A percentile compares a stretch with the other conserved stretches of the same genome.
These are phyloP conservation scores for Hydractinia echinata DNA, from an alignment of 30 jellyfish, hydroid and myxozoan species.

Conservation along the genomic window DNA sequence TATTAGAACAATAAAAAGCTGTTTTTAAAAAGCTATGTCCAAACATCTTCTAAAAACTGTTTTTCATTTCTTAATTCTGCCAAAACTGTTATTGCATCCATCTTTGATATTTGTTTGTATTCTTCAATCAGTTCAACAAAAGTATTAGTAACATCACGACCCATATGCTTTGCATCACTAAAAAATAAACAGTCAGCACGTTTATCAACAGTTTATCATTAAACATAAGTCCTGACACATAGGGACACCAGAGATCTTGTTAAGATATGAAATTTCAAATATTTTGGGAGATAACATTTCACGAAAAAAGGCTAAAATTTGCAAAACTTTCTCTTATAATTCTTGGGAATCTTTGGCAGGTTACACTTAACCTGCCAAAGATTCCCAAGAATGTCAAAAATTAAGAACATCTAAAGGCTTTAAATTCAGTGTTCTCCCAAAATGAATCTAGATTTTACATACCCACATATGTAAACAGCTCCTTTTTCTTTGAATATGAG, in stretches of 20 bases:
- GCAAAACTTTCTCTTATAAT: background rate
- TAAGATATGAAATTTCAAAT: background rate
- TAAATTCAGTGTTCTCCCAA: too few relatives aligned
- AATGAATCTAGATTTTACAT: background rate
- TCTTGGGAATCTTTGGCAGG: too few relatives aligned
- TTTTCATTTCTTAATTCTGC: conserved; percentile 46
- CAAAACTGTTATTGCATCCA: conserved; percentile 52
- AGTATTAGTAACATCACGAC: conserved; percentile 65
- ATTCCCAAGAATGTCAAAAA: too few relatives aligned
- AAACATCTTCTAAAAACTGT: conserved; percentile 79
- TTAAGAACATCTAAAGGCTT: too few relatives aligned
- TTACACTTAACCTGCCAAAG: background rate
- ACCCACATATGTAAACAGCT: conserved; percentile 86
- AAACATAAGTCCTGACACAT: background rate
- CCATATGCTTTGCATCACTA: conserved; percentile 98
- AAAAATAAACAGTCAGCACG: background rate
- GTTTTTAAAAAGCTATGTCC: conserved; percentile 53
- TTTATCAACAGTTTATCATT: background rate
- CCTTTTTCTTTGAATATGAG: conserved; percentile 50
- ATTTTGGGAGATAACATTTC: background rate
- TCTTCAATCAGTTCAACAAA: conserved; percentile 57
- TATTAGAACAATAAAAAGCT: too few relatives aligned
- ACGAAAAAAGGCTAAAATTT: background rate
- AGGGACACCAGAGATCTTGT: background rate
- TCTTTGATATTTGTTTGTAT: conserved; percentile 27